Evolutionary conservation across 30 jellyfish, hydroid and myxozoan genomes (phyloP), one percentile per base, ranked within the genome.

Genomic region (Pseudorhiza aurosa): DNA sequence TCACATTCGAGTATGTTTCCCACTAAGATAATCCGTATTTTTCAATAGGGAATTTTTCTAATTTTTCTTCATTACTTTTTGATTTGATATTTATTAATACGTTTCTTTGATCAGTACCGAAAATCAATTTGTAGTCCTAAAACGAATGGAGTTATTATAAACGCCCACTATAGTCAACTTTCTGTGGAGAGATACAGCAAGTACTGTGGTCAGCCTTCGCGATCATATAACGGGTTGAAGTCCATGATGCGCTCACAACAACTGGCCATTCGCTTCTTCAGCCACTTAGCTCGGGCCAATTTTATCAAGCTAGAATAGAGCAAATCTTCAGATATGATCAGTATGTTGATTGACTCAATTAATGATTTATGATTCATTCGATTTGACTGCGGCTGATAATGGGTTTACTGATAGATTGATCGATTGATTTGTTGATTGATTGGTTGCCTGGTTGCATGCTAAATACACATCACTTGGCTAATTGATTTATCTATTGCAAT

Each of bases 31-130:
- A 64, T 19, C 53, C 19, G 8, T 33, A 35, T 64, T 64, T 30
- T 64, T 30, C 35, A 33, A 29, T 6, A 29, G 58, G 36, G 21
- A 64, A 64, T 64, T 6, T 64, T 64, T 64, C 77, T 64, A 64
- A 64, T 64, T 64, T 42, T 64, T 64, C 58, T 64, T 53, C 19
- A 29, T 64, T 64, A 21, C 77, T 64, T 31, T 9, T 29, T 64
- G 58, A 64, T 30, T 19, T 42, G 32, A 30, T 64, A 35, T 64
- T 64, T 53, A 19, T 64, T 31, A 64, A 29, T 30, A 64, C 8
- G 19, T 26, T 1, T 18, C 77, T 42, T 64, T 30, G 26, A 31
- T 35, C 37, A 2, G 9, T 12, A 10, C 77, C 77, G 77, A 64
- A 64, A 22, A 14, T 64, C n/a, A 31, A 30, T 21, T 30, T 4